Evolutionary conservation across 2,797 vertebrate species (phyloP).

Genomic region (Phalanger gymnotis): DNA sequence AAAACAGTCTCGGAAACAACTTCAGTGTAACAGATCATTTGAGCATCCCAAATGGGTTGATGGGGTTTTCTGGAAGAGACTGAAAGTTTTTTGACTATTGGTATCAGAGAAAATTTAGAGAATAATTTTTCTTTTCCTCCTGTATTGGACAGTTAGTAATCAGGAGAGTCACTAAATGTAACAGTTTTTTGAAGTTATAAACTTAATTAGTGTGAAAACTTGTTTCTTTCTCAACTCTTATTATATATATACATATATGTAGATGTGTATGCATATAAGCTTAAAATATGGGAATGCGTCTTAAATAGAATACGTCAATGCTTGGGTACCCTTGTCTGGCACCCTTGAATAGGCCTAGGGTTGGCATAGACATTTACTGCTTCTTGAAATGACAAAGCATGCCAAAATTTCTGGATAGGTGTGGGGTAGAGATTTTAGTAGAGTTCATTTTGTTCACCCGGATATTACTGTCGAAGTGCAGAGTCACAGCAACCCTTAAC

Average conservation of each 20-base stretch:
- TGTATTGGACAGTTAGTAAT: slow-evolving; percentile 28
- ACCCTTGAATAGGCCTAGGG: neutral
- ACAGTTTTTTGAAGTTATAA: slow-evolving; percentile 23
- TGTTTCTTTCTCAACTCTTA: neutral
- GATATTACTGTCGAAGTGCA: slow-evolving; percentile 8
- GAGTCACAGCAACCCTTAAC: slow-evolving; percentile 13
- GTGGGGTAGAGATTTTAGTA: neutral
- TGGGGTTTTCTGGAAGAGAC: slow-evolving; percentile 18
- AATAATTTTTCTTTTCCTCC: slow-evolving; percentile 31
- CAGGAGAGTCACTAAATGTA: neutral
- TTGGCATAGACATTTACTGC: neutral
- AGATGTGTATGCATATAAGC: neutral
- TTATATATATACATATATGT: neutral
- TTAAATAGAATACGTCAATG: neutral
- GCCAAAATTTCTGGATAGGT: neutral
- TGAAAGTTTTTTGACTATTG: slow-evolving; percentile 9
- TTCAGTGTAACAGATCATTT: slow-evolving; percentile 23
- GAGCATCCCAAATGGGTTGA: slow-evolving; percentile 25
- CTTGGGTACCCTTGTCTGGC: slow-evolving; percentile 14
- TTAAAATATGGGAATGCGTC: neutral
- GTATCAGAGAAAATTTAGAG: slow-evolving; percentile 4
- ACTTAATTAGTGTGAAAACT: neutral
- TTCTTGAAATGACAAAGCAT: neutral
- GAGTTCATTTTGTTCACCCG: slow-evolving; percentile 25
- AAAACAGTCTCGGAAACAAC: slow-evolving; percentile 32